A percentile compares a stretch with the other conserved stretches of the same genome.
These are phyloP conservation scores for Pampus argenteus DNA, from an alignment of 2,797 vertebrate species.

Conservation along the genomic window DNA sequence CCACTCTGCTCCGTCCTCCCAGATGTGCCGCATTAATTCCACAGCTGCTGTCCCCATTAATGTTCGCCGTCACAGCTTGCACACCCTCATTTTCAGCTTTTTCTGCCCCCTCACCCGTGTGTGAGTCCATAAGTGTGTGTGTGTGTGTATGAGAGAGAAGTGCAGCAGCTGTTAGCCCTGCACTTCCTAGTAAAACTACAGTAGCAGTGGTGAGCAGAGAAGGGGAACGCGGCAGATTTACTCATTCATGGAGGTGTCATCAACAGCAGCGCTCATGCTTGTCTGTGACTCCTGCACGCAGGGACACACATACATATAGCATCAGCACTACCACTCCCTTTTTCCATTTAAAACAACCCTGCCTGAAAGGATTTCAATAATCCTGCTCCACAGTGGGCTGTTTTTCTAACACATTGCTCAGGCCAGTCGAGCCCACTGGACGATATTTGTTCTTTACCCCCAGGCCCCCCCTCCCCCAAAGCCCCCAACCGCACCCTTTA, in stretches of 20 bases:
- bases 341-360: slow-evolving; percentile 70
- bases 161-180: slow-evolving; percentile 69
- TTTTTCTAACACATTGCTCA: slow-evolving; percentile 66
- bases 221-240: slow-evolving; percentile 65
- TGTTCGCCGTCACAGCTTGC: slow-evolving; percentile 82
- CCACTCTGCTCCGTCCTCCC: slow-evolving; percentile 71
- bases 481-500: background rate
- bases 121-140: slow-evolving; percentile 12
- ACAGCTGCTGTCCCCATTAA: slow-evolving; percentile 84
- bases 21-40: slow-evolving; percentile 85
- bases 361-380: slow-evolving; percentile 78
- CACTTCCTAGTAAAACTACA: slow-evolving; percentile 64
- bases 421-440: slow-evolving; percentile 45
- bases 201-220: slow-evolving; percentile 67
- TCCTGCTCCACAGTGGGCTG: slow-evolving; percentile 61
- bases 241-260: slow-evolving; percentile 75
- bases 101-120: slow-evolving; percentile 38
- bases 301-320: slow-evolving; percentile 11
- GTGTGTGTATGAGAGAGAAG: slow-evolving; percentile 38
- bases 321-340: slow-evolving; percentile 38
- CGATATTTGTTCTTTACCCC: slow-evolving; percentile 45
- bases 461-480: background rate
- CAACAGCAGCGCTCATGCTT: slow-evolving; percentile 69
- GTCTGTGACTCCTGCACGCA: slow-evolving; percentile 43
- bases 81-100: slow-evolving; percentile 70